Base-by-base conservation (phyloP, 2,888 invertebrate species). In the Folsomia manolachei region DNA sequence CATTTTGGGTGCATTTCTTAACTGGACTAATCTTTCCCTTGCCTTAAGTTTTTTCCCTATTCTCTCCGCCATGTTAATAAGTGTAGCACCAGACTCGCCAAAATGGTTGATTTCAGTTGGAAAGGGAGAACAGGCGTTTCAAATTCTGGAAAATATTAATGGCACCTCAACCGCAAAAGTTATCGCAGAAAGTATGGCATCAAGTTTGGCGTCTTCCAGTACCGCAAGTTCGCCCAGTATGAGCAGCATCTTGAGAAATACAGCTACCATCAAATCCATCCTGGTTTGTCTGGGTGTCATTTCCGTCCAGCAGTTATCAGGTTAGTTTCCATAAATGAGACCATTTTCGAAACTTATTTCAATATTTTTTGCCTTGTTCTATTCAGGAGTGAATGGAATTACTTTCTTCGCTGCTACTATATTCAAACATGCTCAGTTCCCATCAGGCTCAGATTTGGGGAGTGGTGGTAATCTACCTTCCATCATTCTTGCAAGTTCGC, bases 401-500 rank as follows among this genome's bases (percentile, higher is more conserved):
- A 78, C 78, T 2, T 80, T 80, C 39, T 80, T 78, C 68, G 74
- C 77, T 18, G 72, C 77, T 1, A 71, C 74, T 9, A 80, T 80
- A 60, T 78, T 80, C 60, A n/a, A n/a, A n/a, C n/a, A n/a, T n/a
- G 71, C 71, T 53, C 73, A 74, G 11, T 66, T 75, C 1, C 53
- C 77, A 4, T 72, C 74, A 0, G 68, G 60, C 11, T 9, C 62
- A 7, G 2, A 21, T 23, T 25, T 9, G 62, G 52, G n/a, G n/a
- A n/a, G n/a, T n/a, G n/a, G 63, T 19, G 71, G 75, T 27, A 71
- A 77, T 26, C 67, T 78, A 18, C 73, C 75, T 0, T 72, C 80
- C 1, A 74, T 78, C 25, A 73, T 80, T 51, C 75, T 80, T 2
- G 75, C 76, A 1, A 61, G 71, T 1, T 71, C 75, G 0, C 80